Base-by-base conservation (phyloP, 64 coral and sea anemone species). In the Cladopsammia gracilis region DNA sequence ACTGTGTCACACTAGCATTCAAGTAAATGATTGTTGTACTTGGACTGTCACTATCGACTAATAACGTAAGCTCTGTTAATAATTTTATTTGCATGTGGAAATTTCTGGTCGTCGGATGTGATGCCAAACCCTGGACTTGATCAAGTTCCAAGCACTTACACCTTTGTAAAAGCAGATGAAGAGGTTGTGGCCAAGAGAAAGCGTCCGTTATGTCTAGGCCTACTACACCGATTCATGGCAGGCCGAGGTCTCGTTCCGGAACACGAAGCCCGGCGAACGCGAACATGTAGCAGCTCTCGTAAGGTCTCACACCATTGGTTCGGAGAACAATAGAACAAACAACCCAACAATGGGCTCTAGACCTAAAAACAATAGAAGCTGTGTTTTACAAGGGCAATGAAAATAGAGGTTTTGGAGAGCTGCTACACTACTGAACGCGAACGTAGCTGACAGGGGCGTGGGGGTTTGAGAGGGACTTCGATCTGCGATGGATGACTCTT, bases 71-170 rank as follows among this genome's bases (percentile, higher is more conserved):
- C 9, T 66, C 62, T 50, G 19, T 67, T 66, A 9, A 16, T 68
- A 84, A 84, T 47, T 84, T 67, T 84, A 84, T 84, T 84, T 84
- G 80, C 80, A 84, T 84, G 80, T 84, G 80, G 80, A 84, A 84
- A 84, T 84, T 84, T 84, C 80, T 84, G 80, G 80, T 53, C 46
- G 42, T 67, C 80, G 42, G 62, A 51, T 67, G 62, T 62, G 46
- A 48, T 84, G 80, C 60, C 62, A 68, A 84, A 49, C 44, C 80
- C 44, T n/a, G 50, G 61, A 84, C 11, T 64, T 42, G 20, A 8
- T 64, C 80, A 22, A 49, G 80, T 22, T 48, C 19, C 60, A 84
- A 67, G 43, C 9, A 66, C 54, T 80, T 48, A 61, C 24, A 56
- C 53, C 7, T 68, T 67, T 14, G 80, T 34, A 18, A 45, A 64